These are phyloP conservation scores for Saguinus imperator DNA, from an alignment of 2,113 vertebrate species.

Conservation along the genomic window DNA sequence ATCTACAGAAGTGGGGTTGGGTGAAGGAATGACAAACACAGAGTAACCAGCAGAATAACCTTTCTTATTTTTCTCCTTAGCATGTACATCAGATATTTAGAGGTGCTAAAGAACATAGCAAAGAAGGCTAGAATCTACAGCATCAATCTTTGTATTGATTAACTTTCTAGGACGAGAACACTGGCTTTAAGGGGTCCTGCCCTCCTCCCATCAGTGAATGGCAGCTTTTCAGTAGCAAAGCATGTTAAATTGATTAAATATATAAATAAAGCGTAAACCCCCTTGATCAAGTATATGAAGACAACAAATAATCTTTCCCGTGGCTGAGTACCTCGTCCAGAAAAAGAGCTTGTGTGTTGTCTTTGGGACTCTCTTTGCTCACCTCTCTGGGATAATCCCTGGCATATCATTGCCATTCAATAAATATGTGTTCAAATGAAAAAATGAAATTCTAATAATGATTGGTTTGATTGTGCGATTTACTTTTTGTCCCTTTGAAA, in stretches of 20 bases:
- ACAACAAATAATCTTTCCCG: background rate
- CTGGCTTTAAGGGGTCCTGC: background rate
- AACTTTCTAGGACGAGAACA: background rate
- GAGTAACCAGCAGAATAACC: background rate
- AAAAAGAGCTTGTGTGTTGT: background rate
- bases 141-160: background rate
- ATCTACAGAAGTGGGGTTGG: too few species aligned
- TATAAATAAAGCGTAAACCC: background rate
- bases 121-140: background rate
- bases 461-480: background rate
- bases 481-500: background rate
- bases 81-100: background rate
- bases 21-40: background rate
- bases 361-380: background rate
- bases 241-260: background rate
- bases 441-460: background rate
- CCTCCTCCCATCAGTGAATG: background rate
- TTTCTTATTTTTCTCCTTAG: background rate
- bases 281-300: background rate
- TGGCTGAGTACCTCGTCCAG: background rate
- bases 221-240: background rate
- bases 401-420: background rate
- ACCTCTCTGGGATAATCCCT: background rate
- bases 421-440: conserved; percentile 7
- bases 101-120: background rate